Evolutionary conservation across 2,888 invertebrate species (phyloP), one percentile per base, ranked within the genome.

Genomic region (Pandemis heparana): DNA sequence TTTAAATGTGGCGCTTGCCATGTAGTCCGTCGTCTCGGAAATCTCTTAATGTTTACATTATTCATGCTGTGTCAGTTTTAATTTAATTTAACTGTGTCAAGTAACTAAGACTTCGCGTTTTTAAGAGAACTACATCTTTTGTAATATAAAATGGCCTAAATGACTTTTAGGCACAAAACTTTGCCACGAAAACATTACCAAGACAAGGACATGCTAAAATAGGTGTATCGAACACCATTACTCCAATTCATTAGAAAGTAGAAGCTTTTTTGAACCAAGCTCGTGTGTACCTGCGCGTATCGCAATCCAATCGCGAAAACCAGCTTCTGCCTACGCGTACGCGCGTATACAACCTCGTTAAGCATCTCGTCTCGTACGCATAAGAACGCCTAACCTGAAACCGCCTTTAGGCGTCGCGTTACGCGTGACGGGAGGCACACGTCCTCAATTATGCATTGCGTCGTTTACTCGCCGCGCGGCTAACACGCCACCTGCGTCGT

Each of bases 401-500:
- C 23, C 41, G 71, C 46, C 61, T n/a, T 79, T 80, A 79, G 78
- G 79, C 82, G 85, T 82, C 81, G 83, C 84, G 86, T 86, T 84
- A 83, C 60, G 83, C 82, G 81, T 82, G 83, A 81, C 74, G 82
- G 83, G 83, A 86, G 86, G 85, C 86, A 87, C 86, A 87, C 84
- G 86, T 86, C 85, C 86, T 94, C 89, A 92, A 94, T 94, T 93
- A 94, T 94, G 93, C 91, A 93, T 86, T 85, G 85, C 79, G 84
- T 82, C 91, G 92, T 92, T 92, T 93, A 92, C 81, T 84, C 78
- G 80, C 80, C 84, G 75, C 72, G 23, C 12, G 56, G 56, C 56
- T 56, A 23, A 56, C 75, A 77, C 77, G 79, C 84, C 93, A 94
- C 92, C 93, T 93, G 93, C 86, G 89, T 83, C 92, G 82, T 87